Percentiles rank a stretch among this genome's conserved stretches.
These are phyloP conservation scores for Parauchenoglanis punctatus DNA, from an alignment of 2,797 vertebrate genomes.

Conservation along the genomic window DNA sequence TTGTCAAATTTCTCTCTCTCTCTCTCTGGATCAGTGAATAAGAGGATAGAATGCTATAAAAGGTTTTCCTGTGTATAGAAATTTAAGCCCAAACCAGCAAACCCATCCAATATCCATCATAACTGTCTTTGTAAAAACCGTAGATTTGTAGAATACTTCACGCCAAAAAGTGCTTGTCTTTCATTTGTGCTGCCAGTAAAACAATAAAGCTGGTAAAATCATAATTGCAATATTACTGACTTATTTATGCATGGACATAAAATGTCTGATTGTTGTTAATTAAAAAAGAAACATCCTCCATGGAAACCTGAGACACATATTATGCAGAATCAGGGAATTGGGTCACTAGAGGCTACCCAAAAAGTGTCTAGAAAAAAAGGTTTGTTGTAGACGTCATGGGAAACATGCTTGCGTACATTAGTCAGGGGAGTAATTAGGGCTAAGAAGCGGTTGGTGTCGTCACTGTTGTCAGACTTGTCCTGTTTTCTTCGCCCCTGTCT, in stretches of 20 bases:
- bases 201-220: not conserved
- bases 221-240: too few relatives aligned
- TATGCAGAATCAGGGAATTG: constrained; percentile 48
- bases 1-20: constrained; percentile 12
- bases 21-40: constrained; percentile 5
- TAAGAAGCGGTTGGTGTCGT: constrained; percentile 43
- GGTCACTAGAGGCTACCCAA: constrained; percentile 34
- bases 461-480: not conserved
- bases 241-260: not conserved
- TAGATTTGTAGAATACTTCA: not conserved
- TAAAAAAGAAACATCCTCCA: not conserved
- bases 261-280: not conserved
- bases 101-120: constrained; percentile 5
- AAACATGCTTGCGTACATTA: constrained; percentile 15
- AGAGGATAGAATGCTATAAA: not conserved
- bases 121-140: not conserved
- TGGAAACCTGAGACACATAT: constrained; percentile 1
- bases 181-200: not conserved
- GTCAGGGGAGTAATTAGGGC: constrained; percentile 41
- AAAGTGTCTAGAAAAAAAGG: constrained; percentile 24
- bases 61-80: not conserved
- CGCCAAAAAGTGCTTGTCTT: not conserved
- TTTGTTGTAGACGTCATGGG: constrained; percentile 34
- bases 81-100: not conserved
- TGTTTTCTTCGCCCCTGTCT: not conserved